A percentile compares a stretch with the other conserved stretches of the same genome.
These are phyloP conservation scores for Boleophthalmus pectinirostris DNA, from an alignment of 2,113 vertebrate genomes.

Conservation along the genomic window DNA sequence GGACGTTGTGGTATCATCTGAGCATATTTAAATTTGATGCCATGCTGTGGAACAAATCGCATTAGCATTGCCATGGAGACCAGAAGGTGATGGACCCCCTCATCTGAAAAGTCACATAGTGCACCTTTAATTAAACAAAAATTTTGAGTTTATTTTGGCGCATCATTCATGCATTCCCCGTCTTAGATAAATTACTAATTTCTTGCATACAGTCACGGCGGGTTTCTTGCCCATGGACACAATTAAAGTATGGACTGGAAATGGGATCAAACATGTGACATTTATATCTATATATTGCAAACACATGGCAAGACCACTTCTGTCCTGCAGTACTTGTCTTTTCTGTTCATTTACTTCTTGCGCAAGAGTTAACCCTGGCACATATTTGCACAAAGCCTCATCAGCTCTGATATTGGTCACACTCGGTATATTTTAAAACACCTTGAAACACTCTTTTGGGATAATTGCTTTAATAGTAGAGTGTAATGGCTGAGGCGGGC, in stretches of 20 bases:
- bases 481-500: constrained; percentile 24
- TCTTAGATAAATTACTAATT: neutral
- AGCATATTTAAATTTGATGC: too few relatives aligned
- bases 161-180: neutral
- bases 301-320: neutral
- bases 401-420: constrained; percentile 41
- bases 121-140: too few relatives aligned
- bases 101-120: too few relatives aligned
- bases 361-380: constrained; percentile 7
- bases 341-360: constrained; percentile 3
- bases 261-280: too few relatives aligned
- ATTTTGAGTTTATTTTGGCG: too few relatives aligned
- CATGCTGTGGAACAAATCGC: too few relatives aligned
- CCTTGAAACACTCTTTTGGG: constrained; percentile 45
- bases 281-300: neutral
- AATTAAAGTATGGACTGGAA: too few relatives aligned
- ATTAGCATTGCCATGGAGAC: too few relatives aligned
- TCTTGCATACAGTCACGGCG: neutral
- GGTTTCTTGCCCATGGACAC: too few relatives aligned
- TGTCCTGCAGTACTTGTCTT: neutral
- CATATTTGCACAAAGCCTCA: constrained; percentile 28
- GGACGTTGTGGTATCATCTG: too few relatives aligned
- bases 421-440: constrained; percentile 51
- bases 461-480: constrained; percentile 55
- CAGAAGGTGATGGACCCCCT: too few relatives aligned